Evolutionary conservation across 2,888 invertebrate species (phyloP).

Genomic region (Seira ritae): DNA sequence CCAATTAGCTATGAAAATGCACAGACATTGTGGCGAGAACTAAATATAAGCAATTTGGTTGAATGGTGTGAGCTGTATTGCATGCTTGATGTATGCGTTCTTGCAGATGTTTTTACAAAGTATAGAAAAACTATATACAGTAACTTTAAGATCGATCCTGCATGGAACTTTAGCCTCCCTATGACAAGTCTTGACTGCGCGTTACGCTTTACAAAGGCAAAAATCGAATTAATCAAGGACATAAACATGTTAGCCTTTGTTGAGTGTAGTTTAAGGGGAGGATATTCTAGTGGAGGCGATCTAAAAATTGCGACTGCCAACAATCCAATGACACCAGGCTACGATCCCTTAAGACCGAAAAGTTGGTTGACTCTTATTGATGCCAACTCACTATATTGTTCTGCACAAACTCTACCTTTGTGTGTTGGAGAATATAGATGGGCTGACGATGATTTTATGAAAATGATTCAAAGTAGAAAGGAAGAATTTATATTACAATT

Average conservation of each 20-base stretch:
- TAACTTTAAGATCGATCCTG: background rate
- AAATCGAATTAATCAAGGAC: background rate
- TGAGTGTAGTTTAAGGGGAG: background rate
- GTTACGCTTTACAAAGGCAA: background rate
- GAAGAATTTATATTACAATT: background rate
- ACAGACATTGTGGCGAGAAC: background rate
- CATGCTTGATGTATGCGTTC: background rate
- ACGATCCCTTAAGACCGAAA: background rate
- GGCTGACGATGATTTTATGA: background rate
- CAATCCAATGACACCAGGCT: background rate
- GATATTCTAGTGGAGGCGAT: background rate
- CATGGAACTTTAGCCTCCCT: conserved; percentile 2
- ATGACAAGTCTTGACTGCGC: conserved; percentile 14
- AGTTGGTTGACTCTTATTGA: background rate
- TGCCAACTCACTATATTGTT: background rate
- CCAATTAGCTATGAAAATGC: background rate
- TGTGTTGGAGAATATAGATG: background rate
- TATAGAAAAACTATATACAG: conserved; percentile 9
- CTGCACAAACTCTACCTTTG: background rate
- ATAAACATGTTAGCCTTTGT: background rate
- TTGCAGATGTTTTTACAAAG: background rate
- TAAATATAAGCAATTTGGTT: background rate
- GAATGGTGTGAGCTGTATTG: background rate
- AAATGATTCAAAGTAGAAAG: background rate
- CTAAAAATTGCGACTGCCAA: background rate